Conservation (phyloP, 2,113 vertebrate species). For the Gallinago undulata region DNA sequence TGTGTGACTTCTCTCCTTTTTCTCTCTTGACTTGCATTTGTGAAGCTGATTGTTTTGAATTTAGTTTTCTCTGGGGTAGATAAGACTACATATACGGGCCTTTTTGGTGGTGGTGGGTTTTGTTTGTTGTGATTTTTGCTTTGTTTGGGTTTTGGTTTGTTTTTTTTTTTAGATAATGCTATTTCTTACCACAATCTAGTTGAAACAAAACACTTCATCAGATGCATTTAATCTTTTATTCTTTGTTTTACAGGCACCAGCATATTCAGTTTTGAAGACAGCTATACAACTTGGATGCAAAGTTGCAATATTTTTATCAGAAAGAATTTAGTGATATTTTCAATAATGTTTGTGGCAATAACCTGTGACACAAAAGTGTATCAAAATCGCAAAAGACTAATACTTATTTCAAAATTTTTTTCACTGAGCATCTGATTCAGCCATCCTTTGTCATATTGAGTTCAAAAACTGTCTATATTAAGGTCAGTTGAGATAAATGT, state of each 20-base stretch:
- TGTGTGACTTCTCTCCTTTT: background rate
- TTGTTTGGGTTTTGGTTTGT: background rate
- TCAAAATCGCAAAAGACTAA: background rate
- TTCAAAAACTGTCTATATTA: background rate
- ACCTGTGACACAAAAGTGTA: background rate
- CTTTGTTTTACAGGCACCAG: slow-evolving; percentile 81
- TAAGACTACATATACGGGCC: background rate
- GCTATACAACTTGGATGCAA: slow-evolving; percentile 91
- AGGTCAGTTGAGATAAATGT: background rate
- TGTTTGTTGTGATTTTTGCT: background rate
- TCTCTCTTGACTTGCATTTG: background rate
- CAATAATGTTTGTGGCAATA: background rate
- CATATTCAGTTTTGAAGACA: slow-evolving; percentile 86
- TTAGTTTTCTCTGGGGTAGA: background rate
- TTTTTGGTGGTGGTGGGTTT: background rate
- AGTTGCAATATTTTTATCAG: slow-evolving; percentile 88
- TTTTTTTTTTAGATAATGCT: background rate
- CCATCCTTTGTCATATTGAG: background rate
- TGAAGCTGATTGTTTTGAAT: background rate
- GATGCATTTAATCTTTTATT: background rate
- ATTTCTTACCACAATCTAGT: background rate
- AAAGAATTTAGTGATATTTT: slow-evolving; percentile 79
- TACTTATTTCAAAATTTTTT: background rate
- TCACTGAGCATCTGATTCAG: background rate
- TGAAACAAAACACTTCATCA: background rate